A percentile compares a stretch with the other conserved stretches of the same genome.
phyloP scores from a whole-genome alignment of 1,140 invertebrate species.

The Dendroctonus valens region DNA sequence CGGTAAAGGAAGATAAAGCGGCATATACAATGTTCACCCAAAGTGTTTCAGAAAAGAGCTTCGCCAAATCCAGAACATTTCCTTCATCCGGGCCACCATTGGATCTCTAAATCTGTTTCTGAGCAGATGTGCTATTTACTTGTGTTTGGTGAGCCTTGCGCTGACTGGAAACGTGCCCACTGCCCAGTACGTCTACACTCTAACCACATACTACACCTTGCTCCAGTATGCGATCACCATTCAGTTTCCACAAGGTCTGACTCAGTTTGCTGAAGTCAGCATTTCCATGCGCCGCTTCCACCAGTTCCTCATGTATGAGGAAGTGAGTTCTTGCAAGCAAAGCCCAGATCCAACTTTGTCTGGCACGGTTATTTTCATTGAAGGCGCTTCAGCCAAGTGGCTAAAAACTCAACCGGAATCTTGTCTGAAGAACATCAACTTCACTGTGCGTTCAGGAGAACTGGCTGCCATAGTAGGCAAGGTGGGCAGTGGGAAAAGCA shows the following conservation, averaged over 20 bases:
- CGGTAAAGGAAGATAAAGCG: slow-evolving; percentile 51
- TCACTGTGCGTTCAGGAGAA: slow-evolving; percentile 55
- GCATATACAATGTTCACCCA: background rate
- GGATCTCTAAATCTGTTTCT: slow-evolving; percentile 71
- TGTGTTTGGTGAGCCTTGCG: slow-evolving; percentile 72
- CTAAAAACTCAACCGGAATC: slow-evolving; percentile 52
- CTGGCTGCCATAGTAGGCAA: slow-evolving; percentile 67
- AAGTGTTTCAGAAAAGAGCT: slow-evolving; percentile 42
- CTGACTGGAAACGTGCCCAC: slow-evolving; percentile 65
- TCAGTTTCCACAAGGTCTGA: slow-evolving; percentile 66
- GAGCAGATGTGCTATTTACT: slow-evolving; percentile 72
- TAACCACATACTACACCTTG: slow-evolving; percentile 70
- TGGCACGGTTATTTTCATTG: slow-evolving; percentile 39
- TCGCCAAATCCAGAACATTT: slow-evolving; percentile 37
- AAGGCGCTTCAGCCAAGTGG: slow-evolving; percentile 63
- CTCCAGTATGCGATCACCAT: slow-evolving; percentile 69
- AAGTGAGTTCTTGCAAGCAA: slow-evolving; percentile 11
- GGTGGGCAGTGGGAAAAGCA: slow-evolving; percentile 74
- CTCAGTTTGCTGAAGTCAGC: slow-evolving; percentile 60
- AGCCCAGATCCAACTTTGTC: too few species aligned
- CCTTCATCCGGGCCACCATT: slow-evolving; percentile 66
- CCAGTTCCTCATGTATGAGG: slow-evolving; percentile 53
- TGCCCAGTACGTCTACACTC: slow-evolving; percentile 72
- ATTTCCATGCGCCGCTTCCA: slow-evolving; percentile 67
- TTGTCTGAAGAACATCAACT: slow-evolving; percentile 57